phyloP scores from a whole-genome alignment of 2,113 vertebrate species.

The Odontesthes bonariensis region DNA sequence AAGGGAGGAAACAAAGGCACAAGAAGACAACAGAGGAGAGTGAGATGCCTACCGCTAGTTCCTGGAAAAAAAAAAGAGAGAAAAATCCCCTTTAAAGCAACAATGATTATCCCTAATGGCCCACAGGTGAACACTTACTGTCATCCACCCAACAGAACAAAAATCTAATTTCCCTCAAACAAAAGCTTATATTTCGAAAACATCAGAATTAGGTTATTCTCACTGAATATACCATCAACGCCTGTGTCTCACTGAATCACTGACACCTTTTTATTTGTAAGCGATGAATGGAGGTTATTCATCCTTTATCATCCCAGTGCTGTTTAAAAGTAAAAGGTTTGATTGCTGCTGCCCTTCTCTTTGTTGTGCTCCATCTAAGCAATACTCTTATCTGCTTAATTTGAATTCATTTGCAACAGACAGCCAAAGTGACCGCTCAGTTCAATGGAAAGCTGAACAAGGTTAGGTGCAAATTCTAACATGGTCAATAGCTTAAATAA shows the following conservation, averaged over 20 bases:
- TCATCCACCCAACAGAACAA: constrained; percentile 89
- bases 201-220: constrained; percentile 87
- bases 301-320: constrained; percentile 87
- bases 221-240: constrained; percentile 82
- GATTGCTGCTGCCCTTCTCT: constrained; percentile 83
- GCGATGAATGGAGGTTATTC: constrained; percentile 88
- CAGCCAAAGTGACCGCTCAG: constrained; percentile 80
- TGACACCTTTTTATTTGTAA: constrained; percentile 84
- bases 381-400: constrained; percentile 82
- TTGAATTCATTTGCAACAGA: constrained; percentile 85
- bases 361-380: constrained; percentile 80
- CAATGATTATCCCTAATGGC: constrained; percentile 87
- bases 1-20: constrained; percentile 66
- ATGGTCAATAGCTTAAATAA: constrained; percentile 14
- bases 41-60: constrained; percentile 80
- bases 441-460: constrained; percentile 77
- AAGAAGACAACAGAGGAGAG: constrained; percentile 37
- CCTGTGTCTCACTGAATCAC: constrained; percentile 89
- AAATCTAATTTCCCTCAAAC: constrained; percentile 92
- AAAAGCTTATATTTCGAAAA: constrained; percentile 64
- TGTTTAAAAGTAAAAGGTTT: constrained; percentile 76
- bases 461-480: constrained; percentile 31
- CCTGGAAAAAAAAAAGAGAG: constrained; percentile 52
- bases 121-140: constrained; percentile 85
- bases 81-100: constrained; percentile 65